These are phyloP conservation scores for Prenolepis imparis DNA, from an alignment of 2,888 invertebrate genomes.

Conservation along the genomic window DNA sequence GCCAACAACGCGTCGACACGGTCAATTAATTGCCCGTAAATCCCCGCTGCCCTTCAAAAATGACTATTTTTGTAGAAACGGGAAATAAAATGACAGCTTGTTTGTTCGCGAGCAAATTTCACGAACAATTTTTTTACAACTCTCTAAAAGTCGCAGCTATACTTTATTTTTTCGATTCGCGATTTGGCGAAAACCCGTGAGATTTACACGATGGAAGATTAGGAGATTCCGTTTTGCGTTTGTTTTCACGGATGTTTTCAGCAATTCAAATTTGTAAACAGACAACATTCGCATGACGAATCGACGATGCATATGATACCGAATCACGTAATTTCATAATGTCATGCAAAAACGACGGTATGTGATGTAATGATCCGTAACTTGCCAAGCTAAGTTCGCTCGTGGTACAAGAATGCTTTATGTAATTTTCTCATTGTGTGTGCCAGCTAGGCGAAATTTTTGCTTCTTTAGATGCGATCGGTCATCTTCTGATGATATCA, in stretches of 20 bases:
- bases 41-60: neutral
- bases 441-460: constrained; percentile 72
- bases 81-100: neutral
- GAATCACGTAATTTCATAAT: constrained; percentile 65
- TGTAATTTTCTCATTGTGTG: constrained; percentile 80
- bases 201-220: constrained; percentile 6
- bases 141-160: neutral
- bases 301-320: constrained; percentile 35
- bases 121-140: neutral
- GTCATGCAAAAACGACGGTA: constrained; percentile 45
- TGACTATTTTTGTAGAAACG: neutral
- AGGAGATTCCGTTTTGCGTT: neutral
- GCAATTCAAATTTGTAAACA: constrained; percentile 29
- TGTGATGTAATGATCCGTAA: constrained; percentile 75
- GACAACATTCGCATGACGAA: constrained; percentile 39
- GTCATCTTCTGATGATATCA: constrained; percentile 15
- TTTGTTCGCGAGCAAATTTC: constrained; percentile 3
- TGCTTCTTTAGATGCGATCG: constrained; percentile 6
- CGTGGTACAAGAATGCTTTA: constrained; percentile 68
- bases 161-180: neutral
- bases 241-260: constrained; percentile 22
- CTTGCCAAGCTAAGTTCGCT: constrained; percentile 78
- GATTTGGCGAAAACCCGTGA: neutral
- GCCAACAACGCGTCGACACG: neutral
- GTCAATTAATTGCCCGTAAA: neutral